phyloP scores from a whole-genome alignment of 2,113 vertebrate genomes.

The Onychostoma macrolepis region DNA sequence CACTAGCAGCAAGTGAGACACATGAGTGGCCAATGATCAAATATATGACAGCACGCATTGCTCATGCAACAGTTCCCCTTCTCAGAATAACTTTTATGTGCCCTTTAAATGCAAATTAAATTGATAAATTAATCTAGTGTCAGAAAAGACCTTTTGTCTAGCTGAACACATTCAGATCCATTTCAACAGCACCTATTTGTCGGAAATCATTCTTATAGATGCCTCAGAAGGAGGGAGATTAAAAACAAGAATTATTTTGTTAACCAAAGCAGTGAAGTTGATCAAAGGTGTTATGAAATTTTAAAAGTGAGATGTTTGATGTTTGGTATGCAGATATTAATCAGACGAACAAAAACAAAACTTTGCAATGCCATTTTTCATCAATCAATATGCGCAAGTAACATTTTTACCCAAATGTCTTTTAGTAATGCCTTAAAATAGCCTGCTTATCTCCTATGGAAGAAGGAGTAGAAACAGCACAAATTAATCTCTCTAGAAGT shows the following conservation, averaged over 20 bases:
- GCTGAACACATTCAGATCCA: background rate
- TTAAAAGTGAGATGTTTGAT: background rate
- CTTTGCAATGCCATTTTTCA: background rate
- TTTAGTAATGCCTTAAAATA: background rate
- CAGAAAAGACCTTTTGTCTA: conserved; percentile 4
- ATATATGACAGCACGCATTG: background rate
- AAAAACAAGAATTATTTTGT: background rate
- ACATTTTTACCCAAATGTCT: background rate
- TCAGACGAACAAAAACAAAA: background rate
- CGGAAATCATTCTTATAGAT: background rate
- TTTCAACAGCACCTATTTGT: background rate
- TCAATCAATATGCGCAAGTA: background rate
- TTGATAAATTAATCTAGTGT: conserved; percentile 1
- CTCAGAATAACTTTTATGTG: background rate
- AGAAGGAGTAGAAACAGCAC: background rate
- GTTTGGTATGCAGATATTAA: background rate
- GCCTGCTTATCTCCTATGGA: background rate
- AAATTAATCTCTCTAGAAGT: background rate
- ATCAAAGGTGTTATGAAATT: background rate
- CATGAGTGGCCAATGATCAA: background rate
- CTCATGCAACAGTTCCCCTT: background rate
- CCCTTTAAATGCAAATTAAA: background rate
- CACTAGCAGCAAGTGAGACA: background rate
- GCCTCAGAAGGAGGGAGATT: background rate
- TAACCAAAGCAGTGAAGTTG: background rate